Conservation (phyloP, 2,797 vertebrate genomes). For the Cirrhinus mrigala region DNA sequence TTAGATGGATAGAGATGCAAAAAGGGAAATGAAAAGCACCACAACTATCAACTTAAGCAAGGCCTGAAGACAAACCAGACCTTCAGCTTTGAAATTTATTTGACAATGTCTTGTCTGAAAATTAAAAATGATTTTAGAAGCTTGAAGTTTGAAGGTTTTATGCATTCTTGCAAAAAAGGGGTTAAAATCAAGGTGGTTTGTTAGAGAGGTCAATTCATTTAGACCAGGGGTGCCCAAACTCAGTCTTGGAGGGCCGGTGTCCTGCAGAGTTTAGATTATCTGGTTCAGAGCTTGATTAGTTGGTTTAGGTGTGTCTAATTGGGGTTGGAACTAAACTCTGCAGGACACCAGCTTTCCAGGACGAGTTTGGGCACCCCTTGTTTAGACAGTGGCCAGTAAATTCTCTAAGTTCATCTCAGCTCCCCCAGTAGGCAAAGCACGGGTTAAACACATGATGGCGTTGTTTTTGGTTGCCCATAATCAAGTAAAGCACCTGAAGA, state of each 20-base stretch:
- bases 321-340: too few species aligned
- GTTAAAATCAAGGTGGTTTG: too few species aligned
- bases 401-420: neutral
- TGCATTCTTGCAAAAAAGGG: neutral
- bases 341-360: too few species aligned
- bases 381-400: neutral
- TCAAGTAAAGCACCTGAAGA: neutral
- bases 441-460: neutral
- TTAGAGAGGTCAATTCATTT: too few species aligned
- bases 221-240: too few species aligned
- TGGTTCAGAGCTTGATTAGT: too few species aligned
- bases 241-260: too few species aligned
- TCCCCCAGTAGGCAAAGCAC: neutral
- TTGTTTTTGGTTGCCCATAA: neutral
- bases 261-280: too few species aligned
- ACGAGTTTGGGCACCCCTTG: too few species aligned
- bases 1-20: slow-evolving; percentile 68
- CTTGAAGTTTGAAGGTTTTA: neutral
- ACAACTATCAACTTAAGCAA: slow-evolving; percentile 8
- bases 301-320: too few species aligned
- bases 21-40: neutral
- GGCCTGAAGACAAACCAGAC: slow-evolving; percentile 27
- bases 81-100: slow-evolving; percentile 3
- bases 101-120: slow-evolving; percentile 9
- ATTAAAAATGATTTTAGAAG: neutral